Conservation (phyloP, 2,797 vertebrate genomes). For the Sandelia bainsii region DNA sequence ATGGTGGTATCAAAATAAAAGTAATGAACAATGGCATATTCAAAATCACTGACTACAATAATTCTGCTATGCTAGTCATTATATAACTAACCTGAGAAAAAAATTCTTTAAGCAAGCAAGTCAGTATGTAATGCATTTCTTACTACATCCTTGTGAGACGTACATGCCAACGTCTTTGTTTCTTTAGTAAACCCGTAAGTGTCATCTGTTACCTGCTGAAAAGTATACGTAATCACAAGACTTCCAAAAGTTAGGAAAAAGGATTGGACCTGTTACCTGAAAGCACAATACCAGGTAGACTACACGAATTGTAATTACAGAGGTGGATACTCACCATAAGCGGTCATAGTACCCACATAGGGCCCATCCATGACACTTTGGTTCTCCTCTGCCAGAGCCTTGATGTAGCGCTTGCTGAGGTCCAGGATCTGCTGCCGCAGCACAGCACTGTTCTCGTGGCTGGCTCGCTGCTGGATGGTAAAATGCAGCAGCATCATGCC, state of each 20-base stretch:
- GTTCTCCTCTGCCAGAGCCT: constrained; percentile 97
- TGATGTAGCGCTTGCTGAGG: constrained; percentile 99
- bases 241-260: neutral
- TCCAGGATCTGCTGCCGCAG: constrained; percentile 98
- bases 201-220: neutral
- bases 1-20: neutral
- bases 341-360: constrained; percentile 98
- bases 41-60: neutral
- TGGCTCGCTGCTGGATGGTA: constrained; percentile 96
- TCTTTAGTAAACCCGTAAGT: too few species aligned
- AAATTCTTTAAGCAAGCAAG: too few species aligned
- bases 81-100: too few species aligned
- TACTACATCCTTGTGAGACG: neutral
- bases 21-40: neutral
- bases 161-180: too few species aligned
- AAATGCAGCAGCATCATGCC: constrained; percentile 99
- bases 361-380: constrained; percentile 97
- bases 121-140: neutral
- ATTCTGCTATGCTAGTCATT: neutral
- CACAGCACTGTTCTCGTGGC: constrained; percentile 94
- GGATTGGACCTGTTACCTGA: neutral
- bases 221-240: neutral
- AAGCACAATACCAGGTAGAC: neutral
- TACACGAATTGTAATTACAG: neutral
- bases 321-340: constrained; percentile 90